These are phyloP conservation scores for Bombus soroeensis DNA, from an alignment of 1,140 invertebrate species.

Conservation along the genomic window DNA sequence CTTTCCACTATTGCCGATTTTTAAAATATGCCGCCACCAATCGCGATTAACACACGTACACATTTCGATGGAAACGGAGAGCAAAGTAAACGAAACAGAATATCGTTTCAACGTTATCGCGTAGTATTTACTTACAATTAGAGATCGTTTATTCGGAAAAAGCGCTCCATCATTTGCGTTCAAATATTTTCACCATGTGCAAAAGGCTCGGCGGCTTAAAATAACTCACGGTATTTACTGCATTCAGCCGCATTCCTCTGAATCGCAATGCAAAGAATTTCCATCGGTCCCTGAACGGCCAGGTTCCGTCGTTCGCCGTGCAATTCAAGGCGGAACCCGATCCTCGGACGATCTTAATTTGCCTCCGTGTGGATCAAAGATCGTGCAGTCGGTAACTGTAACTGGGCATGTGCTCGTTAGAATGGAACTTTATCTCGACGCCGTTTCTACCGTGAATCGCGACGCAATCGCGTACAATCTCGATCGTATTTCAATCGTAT, in stretches of 20 bases:
- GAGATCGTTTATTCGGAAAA: no score
- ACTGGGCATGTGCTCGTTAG: slow-evolving; percentile 27
- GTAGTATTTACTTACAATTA: no score
- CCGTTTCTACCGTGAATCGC: background rate
- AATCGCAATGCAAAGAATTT: slow-evolving; percentile 18
- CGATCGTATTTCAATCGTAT: background rate
- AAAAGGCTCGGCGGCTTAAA: background rate
- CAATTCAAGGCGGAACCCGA: slow-evolving; percentile 13
- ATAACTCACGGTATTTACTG: background rate
- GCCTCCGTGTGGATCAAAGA: slow-evolving; percentile 39
- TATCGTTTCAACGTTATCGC: no score
- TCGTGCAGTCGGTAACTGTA: slow-evolving; percentile 31
- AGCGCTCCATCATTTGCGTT: no score
- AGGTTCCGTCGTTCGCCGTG: background rate
- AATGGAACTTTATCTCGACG: slow-evolving; percentile 32
- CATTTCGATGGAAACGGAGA: no score
- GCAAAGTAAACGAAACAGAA: no score
- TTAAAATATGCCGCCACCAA: no score
- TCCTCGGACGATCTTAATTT: slow-evolving; percentile 48
- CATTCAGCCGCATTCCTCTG: background rate
- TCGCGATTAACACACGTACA: no score
- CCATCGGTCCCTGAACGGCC: background rate
- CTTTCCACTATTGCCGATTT: no score
- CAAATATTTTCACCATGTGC: background rate
- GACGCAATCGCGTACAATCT: background rate